Conservation (phyloP, 53 echinoderm and acorn worm genomes). For the Paelopatides confundens region DNA sequence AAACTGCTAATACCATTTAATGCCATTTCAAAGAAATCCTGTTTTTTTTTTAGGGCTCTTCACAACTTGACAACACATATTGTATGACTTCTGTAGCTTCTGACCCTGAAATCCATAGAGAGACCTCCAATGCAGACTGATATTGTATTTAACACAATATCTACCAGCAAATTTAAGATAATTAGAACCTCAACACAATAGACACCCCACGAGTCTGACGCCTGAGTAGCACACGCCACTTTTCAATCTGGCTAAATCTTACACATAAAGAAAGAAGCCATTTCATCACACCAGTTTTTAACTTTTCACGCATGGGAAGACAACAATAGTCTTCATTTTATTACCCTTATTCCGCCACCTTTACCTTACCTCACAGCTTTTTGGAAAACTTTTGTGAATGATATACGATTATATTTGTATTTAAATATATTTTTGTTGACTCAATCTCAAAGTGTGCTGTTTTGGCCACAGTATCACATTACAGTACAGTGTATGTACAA, state of each 20-base stretch:
- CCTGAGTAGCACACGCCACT: conserved; percentile 14
- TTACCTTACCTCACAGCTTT: not conserved
- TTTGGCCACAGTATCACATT: not conserved
- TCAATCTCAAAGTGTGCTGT: not conserved
- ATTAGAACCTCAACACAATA: conserved; percentile 1
- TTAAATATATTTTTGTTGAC: not conserved
- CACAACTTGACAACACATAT: not conserved
- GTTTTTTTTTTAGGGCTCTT: not conserved
- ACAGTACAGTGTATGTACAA: not conserved
- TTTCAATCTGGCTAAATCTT: not conserved
- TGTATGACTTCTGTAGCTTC: not conserved
- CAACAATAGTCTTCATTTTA: not conserved
- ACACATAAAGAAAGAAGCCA: not conserved
- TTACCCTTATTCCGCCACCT: not conserved
- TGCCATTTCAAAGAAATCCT: too few relatives aligned
- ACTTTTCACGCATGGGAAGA: not conserved
- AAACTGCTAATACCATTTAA: too few relatives aligned
- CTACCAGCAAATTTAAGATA: not conserved
- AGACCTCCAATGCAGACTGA: too few relatives aligned
- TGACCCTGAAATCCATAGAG: not conserved
- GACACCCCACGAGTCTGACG: not conserved
- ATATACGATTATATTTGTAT: too few relatives aligned
- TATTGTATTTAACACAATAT: not conserved
- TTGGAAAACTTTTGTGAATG: not conserved
- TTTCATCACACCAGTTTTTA: not conserved